Conservation (phyloP, 1,140 invertebrate species). For the Lycorma delicatula region DNA sequence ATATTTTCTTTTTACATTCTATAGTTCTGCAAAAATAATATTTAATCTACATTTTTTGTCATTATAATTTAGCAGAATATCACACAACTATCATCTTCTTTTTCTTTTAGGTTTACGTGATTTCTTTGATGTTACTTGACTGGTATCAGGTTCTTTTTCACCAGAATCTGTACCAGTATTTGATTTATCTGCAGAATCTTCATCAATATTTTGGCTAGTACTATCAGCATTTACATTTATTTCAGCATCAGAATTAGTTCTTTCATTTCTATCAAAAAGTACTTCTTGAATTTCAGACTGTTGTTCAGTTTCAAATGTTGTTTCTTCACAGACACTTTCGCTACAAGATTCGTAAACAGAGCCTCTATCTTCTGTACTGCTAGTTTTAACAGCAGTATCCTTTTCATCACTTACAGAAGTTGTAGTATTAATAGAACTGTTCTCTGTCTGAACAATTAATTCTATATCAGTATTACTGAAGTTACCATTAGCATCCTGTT, state of each 20-base stretch:
- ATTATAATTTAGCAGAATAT: too few species aligned
- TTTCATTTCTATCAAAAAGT: not conserved
- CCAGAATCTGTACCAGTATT: conserved; percentile 4
- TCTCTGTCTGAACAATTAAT: not conserved
- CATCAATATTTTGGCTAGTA: not conserved
- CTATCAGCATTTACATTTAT: not conserved
- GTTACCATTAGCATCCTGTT: conserved; percentile 5
- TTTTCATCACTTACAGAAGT: not conserved
- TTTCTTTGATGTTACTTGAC: not conserved
- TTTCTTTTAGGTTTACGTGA: not conserved
- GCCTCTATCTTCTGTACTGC: conserved; percentile 20
- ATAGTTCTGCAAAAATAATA: too few species aligned
- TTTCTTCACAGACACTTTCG: conserved; percentile 16
- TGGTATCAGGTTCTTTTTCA: not conserved
- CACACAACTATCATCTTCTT: not conserved
- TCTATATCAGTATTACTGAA: not conserved
- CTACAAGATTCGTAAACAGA: conserved; percentile 28
- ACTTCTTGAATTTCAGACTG: not conserved
- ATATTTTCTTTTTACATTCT: too few species aligned
- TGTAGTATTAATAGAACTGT: not conserved
- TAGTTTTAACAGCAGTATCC: conserved; percentile 2
- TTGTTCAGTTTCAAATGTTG: not conserved
- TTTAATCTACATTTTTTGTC: too few species aligned
- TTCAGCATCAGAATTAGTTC: not conserved
- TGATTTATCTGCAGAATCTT: not conserved